phyloP scores from a whole-genome alignment of 1,140 invertebrate species.

The Drosophila sp. region DNA sequence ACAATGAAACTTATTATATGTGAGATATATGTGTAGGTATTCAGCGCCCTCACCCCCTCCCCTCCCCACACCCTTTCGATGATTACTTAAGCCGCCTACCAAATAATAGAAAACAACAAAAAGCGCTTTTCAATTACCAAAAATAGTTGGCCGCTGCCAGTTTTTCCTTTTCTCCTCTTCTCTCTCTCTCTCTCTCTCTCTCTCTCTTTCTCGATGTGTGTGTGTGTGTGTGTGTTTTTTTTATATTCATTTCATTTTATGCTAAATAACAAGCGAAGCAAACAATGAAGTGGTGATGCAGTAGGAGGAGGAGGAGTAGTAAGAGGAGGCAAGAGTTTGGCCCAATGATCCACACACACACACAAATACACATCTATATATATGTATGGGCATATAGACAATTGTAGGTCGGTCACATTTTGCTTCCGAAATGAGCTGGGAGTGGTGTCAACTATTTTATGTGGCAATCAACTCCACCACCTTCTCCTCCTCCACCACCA shows the following conservation, averaged over 20 bases:
- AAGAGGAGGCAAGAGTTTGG: constrained; percentile 22
- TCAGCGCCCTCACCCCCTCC: not conserved
- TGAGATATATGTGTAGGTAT: not conserved
- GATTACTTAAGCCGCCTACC: constrained; percentile 74
- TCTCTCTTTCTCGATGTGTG: not conserved
- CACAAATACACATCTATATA: not conserved
- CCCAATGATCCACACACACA: constrained; percentile 11
- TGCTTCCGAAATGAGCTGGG: constrained; percentile 50
- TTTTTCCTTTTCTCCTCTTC: constrained; percentile 36
- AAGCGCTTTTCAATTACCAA: constrained; percentile 75
- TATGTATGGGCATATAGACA: not conserved
- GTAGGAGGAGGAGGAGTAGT: not conserved
- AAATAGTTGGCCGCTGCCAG: constrained; percentile 55
- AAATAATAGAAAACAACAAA: constrained; percentile 51
- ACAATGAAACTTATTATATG: too few species aligned
- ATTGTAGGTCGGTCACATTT: constrained; percentile 47
- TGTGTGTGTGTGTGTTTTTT: not conserved
- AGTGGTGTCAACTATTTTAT: constrained; percentile 48
- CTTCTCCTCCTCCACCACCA: not conserved
- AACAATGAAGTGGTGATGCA: constrained; percentile 26
- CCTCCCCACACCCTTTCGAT: constrained; percentile 5
- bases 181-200: not conserved
- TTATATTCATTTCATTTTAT: constrained; percentile 35
- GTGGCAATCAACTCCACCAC: constrained; percentile 1
- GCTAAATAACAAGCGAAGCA: constrained; percentile 43